phyloP scores from a whole-genome alignment of 2,113 vertebrate species.

The Lonchura striata region DNA sequence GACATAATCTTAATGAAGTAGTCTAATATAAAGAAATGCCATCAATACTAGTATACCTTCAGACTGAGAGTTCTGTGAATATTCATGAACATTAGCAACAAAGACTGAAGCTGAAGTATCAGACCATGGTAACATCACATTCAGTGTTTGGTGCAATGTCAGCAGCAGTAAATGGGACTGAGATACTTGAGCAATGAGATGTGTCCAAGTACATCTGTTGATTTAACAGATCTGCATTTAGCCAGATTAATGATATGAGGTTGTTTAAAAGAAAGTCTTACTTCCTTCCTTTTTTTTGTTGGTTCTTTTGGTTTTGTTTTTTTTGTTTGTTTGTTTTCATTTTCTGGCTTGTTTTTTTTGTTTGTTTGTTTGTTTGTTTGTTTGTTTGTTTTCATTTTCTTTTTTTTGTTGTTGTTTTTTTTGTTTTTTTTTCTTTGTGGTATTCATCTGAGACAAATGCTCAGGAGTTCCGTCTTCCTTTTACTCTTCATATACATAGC shows the following conservation, averaged over 20 bases:
- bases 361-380: no score
- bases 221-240: neutral
- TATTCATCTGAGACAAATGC: neutral
- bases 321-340: no score
- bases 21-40: neutral
- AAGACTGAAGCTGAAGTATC: neutral
- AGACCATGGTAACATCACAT: neutral
- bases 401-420: no score
- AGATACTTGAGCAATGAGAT: neutral
- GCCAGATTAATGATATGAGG: neutral
- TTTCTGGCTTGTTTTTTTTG: no score
- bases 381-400: no score
- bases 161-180: neutral
- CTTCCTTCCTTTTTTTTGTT: neutral
- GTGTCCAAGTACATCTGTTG: neutral
- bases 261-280: neutral
- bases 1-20: neutral
- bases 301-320: no score
- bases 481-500: neutral
- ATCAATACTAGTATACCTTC: neutral
- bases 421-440: neutral
- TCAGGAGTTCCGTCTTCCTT: neutral
- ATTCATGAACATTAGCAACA: neutral
- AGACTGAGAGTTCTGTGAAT: neutral
- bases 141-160: neutral